These are phyloP conservation scores for Medauroidea extradentata DNA, from an alignment of 1,140 invertebrate genomes.

Conservation along the genomic window DNA sequence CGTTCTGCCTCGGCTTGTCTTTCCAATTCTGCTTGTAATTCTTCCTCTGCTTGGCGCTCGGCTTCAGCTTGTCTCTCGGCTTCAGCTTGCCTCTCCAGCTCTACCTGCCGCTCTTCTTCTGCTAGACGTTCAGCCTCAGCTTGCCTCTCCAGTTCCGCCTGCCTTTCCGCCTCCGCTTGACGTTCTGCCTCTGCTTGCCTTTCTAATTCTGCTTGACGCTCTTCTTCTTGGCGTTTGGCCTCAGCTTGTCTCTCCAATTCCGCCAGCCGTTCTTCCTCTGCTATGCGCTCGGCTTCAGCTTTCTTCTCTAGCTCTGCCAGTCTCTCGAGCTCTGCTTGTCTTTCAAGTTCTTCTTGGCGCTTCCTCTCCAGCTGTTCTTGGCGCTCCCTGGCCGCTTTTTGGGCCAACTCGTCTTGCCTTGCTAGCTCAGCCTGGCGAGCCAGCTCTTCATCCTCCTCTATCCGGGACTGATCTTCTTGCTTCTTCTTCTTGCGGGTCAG, in stretches of 20 bases:
- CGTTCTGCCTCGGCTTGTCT: neutral
- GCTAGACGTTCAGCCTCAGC: neutral
- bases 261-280: neutral
- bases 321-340: too few relatives aligned
- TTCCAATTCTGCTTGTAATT: neutral
- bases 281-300: too few relatives aligned
- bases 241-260: neutral
- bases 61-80: neutral
- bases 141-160: neutral
- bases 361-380: too few relatives aligned
- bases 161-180: neutral
- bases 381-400: too few relatives aligned
- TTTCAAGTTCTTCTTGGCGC: too few relatives aligned
- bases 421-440: neutral
- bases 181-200: neutral
- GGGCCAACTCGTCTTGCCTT: neutral
- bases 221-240: neutral
- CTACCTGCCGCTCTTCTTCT: neutral
- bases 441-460: neutral
- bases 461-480: neutral
- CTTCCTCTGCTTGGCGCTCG: neutral
- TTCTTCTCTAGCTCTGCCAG: too few relatives aligned
- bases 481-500: neutral
- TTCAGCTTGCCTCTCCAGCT: neutral
- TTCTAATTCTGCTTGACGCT: neutral